phyloP scores from a whole-genome alignment of 2,888 invertebrate genomes.

The Malacosoma neustria region DNA sequence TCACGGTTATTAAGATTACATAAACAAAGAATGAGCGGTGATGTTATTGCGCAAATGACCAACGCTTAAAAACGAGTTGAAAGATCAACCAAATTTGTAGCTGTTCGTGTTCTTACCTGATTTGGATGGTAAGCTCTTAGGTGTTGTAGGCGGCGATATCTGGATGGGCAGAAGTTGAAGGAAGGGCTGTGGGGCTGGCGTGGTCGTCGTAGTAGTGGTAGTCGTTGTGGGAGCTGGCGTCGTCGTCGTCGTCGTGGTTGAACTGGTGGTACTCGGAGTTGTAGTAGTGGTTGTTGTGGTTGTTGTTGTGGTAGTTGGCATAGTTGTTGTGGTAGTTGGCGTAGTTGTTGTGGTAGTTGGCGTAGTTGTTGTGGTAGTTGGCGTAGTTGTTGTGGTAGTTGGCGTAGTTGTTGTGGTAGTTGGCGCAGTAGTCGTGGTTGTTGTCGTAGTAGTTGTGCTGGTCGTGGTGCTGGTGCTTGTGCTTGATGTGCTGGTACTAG shows the following conservation, averaged over 20 bases:
- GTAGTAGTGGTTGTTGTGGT: constrained; percentile 51
- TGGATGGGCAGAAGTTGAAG: constrained; percentile 62
- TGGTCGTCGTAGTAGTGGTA: constrained; percentile 25
- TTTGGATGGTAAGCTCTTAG: constrained; percentile 31
- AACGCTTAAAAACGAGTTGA: constrained; percentile 3
- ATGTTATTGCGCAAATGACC: not conserved
- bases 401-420: constrained; percentile 37
- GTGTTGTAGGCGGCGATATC: constrained; percentile 19
- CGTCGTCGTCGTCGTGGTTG: constrained; percentile 46
- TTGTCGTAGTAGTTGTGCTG: constrained; percentile 40
- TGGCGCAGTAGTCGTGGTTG: constrained; percentile 42
- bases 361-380: constrained; percentile 32
- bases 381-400: constrained; percentile 35
- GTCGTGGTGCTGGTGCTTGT: constrained; percentile 42
- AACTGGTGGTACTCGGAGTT: constrained; percentile 53
- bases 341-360: constrained; percentile 48
- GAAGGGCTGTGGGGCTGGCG: constrained; percentile 44
- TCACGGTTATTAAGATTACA: not conserved
- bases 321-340: constrained; percentile 40
- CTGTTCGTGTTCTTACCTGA: constrained; percentile 26
- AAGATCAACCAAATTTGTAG: constrained; percentile 3
- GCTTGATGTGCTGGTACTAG: constrained; percentile 37
- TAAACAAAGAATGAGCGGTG: not conserved
- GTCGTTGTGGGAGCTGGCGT: constrained; percentile 38
- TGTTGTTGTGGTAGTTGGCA: constrained; percentile 35